Conservation (phyloP, 2,113 vertebrate species). For the Oxyura jamaicensis region DNA sequence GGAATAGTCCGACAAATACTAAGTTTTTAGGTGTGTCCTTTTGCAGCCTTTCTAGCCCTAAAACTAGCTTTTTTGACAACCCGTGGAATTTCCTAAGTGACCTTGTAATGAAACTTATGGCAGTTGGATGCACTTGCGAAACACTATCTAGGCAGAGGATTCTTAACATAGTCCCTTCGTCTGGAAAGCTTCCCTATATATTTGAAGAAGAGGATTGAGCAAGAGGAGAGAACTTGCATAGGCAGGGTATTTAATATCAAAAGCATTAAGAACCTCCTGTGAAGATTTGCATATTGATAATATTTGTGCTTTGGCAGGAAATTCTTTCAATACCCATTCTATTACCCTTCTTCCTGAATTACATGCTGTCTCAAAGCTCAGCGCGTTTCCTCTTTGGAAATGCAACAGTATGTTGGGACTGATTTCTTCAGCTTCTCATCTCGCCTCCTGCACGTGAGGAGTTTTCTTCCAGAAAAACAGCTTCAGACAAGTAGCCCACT, state of each 20-base stretch:
- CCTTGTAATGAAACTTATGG: neutral
- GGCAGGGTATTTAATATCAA: conserved; percentile 56
- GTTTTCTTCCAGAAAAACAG: neutral
- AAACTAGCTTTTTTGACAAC: neutral
- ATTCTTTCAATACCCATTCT: conserved; percentile 67
- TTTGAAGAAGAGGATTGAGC: conserved; percentile 35
- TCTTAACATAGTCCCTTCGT: conserved; percentile 16
- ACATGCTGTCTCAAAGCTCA: conserved; percentile 29
- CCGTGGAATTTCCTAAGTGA: neutral
- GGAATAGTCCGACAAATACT: neutral
- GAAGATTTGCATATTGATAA: conserved; percentile 69
- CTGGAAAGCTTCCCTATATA: neutral
- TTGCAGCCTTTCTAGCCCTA: neutral
- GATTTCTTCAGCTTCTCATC: neutral
- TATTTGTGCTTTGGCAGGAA: conserved; percentile 65
- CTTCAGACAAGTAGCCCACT: neutral
- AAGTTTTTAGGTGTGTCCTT: neutral
- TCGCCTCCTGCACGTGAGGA: neutral
- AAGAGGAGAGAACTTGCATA: conserved; percentile 37
- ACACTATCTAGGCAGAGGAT: neutral
- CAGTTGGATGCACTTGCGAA: neutral
- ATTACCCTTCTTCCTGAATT: conserved; percentile 66
- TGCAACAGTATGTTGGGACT: neutral
- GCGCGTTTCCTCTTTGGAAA: neutral
- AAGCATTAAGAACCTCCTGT: conserved; percentile 57